A percentile compares a stretch with the other conserved stretches of the same genome.
phyloP scores from a whole-genome alignment of 2,888 invertebrate species.

The Cephus sareptanus region DNA sequence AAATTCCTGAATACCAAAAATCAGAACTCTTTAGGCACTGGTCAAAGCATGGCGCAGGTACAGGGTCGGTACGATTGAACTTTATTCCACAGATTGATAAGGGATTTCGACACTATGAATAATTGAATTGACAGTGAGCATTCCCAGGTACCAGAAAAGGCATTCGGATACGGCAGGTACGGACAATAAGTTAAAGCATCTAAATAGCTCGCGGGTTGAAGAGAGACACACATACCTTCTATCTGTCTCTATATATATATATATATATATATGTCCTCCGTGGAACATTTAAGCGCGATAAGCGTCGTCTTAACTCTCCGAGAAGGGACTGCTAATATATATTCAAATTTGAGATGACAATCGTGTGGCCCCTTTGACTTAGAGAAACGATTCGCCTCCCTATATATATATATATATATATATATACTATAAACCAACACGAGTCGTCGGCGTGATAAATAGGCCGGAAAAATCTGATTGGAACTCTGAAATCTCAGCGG shows the following conservation, averaged over 20 bases:
- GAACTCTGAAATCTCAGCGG: conserved; percentile 8
- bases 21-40: background rate
- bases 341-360: background rate
- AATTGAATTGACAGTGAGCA: background rate
- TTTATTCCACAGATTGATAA: background rate
- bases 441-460: conserved; percentile 9
- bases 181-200: background rate
- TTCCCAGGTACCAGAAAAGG: background rate
- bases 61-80: background rate
- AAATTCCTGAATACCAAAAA: background rate
- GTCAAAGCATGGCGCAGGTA: background rate
- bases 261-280: background rate
- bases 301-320: background rate
- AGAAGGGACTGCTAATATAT: background rate
- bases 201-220: background rate
- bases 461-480: conserved; percentile 11
- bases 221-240: background rate
- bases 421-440: background rate
- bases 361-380: background rate
- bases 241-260: no score
- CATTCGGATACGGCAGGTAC: background rate
- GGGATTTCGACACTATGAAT: background rate
- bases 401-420: background rate
- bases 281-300: background rate
- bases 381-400: background rate